phyloP scores from a whole-genome alignment of 2,113 vertebrate genomes.

The Actinemys pallida region DNA sequence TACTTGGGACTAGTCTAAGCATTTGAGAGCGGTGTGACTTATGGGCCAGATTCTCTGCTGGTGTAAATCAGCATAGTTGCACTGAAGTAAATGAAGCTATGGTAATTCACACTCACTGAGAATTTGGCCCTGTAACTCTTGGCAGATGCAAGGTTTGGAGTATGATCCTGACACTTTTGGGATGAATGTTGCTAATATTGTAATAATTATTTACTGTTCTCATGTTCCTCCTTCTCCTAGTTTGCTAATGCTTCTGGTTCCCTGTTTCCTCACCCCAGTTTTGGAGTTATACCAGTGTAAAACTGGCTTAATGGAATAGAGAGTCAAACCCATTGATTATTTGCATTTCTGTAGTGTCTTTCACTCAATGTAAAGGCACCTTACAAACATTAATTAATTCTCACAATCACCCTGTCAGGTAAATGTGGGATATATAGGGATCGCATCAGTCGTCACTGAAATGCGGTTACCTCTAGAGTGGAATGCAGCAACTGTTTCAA shows the following conservation, averaged over 20 bases:
- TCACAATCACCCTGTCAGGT: conserved; percentile 14
- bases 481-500: conserved; percentile 13
- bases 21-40: background rate
- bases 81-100: background rate
- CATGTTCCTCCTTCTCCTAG: background rate
- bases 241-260: background rate
- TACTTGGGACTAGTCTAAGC: background rate
- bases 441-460: background rate
- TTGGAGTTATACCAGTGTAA: background rate
- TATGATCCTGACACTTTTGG: background rate
- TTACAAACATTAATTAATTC: conserved; percentile 31
- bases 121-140: background rate
- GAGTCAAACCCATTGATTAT: background rate
- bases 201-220: background rate
- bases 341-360: background rate
- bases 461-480: background rate
- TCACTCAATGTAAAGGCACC: conserved; percentile 13
- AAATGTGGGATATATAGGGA: background rate
- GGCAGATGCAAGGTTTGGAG: background rate
- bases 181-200: background rate
- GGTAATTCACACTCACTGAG: background rate
- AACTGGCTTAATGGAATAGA: background rate
- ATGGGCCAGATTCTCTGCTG: background rate
- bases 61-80: background rate
- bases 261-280: background rate